phyloP scores from a whole-genome alignment of 92 coral and sea anemone species.

The Heliopora coerulea region DNA sequence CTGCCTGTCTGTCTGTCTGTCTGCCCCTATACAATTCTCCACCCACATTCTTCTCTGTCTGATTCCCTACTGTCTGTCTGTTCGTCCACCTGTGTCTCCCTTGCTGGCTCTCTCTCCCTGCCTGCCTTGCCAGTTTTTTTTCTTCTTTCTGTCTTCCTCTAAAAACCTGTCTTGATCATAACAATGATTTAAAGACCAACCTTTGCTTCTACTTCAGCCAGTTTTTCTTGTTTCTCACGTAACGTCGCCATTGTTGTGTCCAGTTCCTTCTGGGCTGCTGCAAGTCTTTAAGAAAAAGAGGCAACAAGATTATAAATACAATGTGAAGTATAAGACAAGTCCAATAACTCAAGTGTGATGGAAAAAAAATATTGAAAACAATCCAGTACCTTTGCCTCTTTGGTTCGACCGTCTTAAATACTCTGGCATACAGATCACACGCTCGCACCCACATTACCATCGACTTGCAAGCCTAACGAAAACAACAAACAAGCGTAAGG shows the following conservation, averaged over 20 bases:
- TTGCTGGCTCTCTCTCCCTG: background rate
- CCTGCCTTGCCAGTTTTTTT: background rate
- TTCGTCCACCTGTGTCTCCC: background rate
- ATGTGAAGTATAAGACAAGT: background rate
- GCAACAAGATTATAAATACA: background rate
- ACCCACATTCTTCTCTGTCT: no score
- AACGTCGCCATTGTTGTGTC: constrained; percentile 94
- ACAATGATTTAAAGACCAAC: constrained; percentile 29
- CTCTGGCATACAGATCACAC: constrained; percentile 93
- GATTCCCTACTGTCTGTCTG: background rate
- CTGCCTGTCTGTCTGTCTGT: no score
- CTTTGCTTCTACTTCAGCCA: constrained; percentile 95
- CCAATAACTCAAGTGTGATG: background rate
- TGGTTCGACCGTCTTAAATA: constrained; percentile 91
- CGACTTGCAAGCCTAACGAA: constrained; percentile 79
- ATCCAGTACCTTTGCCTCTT: constrained; percentile 68
- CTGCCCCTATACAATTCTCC: no score
- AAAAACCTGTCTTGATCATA: background rate
- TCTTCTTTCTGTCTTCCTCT: background rate
- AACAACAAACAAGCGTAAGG: background rate
- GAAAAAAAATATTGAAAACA: background rate
- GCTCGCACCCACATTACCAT: constrained; percentile 99
- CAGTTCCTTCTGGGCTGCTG: constrained; percentile 76
- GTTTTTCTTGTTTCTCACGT: constrained; percentile 83
- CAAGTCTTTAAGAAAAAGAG: constrained; percentile 53